A percentile compares a stretch with the other conserved stretches of the same genome.
Conservation (phyloP, 2,888 invertebrate species). For the Cryptocephalus primarius region DNA sequence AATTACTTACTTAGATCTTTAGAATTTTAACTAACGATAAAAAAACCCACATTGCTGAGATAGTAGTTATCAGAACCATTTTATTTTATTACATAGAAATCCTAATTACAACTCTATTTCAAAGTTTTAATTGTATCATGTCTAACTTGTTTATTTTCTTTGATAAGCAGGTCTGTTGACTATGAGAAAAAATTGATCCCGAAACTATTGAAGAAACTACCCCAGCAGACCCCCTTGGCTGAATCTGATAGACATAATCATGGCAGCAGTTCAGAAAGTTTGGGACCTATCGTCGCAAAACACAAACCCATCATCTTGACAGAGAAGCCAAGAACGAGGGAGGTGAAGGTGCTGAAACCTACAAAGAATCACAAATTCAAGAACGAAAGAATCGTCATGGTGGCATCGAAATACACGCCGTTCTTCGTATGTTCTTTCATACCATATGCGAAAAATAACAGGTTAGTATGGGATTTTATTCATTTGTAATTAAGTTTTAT, state of each 20-base stretch:
- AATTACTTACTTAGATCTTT: too few species aligned
- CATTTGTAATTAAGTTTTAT: neutral
- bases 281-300: conserved; percentile 28
- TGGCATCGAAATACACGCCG: conserved; percentile 67
- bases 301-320: conserved; percentile 27
- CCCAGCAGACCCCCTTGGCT: conserved; percentile 19
- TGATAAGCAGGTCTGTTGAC: neutral
- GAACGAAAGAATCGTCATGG: conserved; percentile 66
- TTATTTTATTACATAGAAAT: too few species aligned
- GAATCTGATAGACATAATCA: conserved; percentile 42
- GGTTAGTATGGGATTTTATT: conserved; percentile 9
- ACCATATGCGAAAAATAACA: conserved; percentile 53
- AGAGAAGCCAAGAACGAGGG: conserved; percentile 40
- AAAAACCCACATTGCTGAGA: too few species aligned
- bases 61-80: too few species aligned
- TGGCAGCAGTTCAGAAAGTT: conserved; percentile 70
- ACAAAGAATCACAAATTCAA: conserved; percentile 53
- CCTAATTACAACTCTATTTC: too few species aligned
- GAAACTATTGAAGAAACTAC: conserved; percentile 28
- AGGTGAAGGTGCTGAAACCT: conserved; percentile 48
- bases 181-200: conserved; percentile 21
- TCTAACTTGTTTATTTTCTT: too few species aligned
- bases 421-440: conserved; percentile 80
- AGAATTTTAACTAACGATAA: too few species aligned
- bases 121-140: too few species aligned